Conservation (phyloP, 2,888 invertebrate genomes). For the Camponotus fellah region DNA sequence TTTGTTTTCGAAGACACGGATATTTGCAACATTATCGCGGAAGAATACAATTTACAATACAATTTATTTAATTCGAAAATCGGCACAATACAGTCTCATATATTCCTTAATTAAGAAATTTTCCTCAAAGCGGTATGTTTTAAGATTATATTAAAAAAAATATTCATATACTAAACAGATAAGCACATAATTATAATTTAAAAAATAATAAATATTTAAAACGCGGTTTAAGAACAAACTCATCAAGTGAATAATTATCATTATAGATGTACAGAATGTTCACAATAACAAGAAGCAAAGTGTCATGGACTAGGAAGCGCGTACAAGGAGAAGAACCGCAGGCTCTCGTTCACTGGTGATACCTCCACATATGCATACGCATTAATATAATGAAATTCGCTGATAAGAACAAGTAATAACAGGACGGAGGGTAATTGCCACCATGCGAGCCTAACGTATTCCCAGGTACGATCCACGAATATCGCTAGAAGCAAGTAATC, state of each 20-base stretch:
- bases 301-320: constrained; percentile 23
- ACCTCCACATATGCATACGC: constrained; percentile 80
- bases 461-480: constrained; percentile 94
- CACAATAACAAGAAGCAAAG: not conserved
- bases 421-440: constrained; percentile 91
- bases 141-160: not conserved
- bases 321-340: not conserved
- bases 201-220: not conserved
- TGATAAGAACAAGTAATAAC: constrained; percentile 89
- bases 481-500: constrained; percentile 92
- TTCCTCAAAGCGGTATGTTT: not conserved
- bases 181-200: not conserved
- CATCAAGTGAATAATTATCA: not conserved
- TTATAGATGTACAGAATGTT: not conserved
- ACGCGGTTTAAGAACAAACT: not conserved
- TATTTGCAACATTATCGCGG: not conserved
- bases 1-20: not conserved
- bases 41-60: not conserved
- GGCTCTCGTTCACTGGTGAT: constrained; percentile 53
- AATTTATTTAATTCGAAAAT: not conserved
- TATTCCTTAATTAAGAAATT: not conserved
- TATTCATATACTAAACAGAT: not conserved
- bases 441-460: constrained; percentile 90
- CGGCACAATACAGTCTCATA: not conserved
- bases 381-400: constrained; percentile 91